Conservation (phyloP, 2,888 invertebrate species). For the Dicyrtomina minuta region DNA sequence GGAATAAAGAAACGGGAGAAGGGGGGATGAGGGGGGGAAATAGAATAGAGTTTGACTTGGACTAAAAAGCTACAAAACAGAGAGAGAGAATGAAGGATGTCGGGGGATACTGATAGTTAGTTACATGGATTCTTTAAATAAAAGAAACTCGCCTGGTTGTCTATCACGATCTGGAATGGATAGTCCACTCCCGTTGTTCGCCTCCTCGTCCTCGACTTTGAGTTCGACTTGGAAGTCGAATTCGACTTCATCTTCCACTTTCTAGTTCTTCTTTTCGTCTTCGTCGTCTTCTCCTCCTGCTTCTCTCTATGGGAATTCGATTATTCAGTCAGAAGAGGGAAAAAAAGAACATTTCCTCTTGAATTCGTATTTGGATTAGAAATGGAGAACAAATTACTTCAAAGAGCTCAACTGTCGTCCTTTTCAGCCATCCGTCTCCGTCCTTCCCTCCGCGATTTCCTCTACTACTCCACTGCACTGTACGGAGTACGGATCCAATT, state of each 20-base stretch:
- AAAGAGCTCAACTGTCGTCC: slow-evolving; percentile 18
- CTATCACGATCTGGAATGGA: too few relatives aligned
- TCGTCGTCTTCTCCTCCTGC: neutral
- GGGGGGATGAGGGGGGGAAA: too few relatives aligned
- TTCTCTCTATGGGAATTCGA: slow-evolving; percentile 14
- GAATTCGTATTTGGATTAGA: slow-evolving; percentile 18
- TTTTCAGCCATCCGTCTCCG: slow-evolving; percentile 20
- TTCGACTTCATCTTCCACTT: neutral
- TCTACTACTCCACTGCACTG: too few relatives aligned
- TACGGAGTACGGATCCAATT: too few relatives aligned
- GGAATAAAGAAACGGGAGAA: too few relatives aligned
- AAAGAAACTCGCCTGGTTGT: too few relatives aligned
- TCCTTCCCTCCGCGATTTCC: too few relatives aligned
- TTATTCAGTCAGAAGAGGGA: slow-evolving; percentile 19
- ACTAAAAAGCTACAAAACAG: too few relatives aligned
- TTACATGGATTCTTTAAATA: too few relatives aligned
- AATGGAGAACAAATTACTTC: slow-evolving; percentile 21
- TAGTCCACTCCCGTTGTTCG: neutral
- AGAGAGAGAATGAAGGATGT: too few relatives aligned
- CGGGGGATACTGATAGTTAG: too few relatives aligned
- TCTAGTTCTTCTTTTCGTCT: neutral
- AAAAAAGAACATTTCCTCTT: slow-evolving; percentile 4
- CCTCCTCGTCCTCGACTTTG: neutral
- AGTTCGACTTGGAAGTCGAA: neutral
- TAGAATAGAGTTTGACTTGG: too few relatives aligned